Base-by-base conservation (phyloP, 2,113 vertebrate genomes). In the Nerophis ophidion region DNA sequence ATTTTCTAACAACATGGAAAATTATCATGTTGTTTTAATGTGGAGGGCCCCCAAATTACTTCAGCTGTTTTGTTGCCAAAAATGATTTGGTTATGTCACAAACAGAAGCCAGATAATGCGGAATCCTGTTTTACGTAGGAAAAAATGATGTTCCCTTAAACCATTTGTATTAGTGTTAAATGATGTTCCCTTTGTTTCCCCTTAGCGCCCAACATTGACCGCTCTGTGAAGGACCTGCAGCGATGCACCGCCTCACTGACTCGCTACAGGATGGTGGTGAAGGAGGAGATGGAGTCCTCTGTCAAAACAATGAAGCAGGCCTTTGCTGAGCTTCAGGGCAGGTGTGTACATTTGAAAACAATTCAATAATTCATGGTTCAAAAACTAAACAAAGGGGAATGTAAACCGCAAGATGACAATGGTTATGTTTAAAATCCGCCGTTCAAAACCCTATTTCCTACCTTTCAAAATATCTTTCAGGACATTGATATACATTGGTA, bases 211-310 rank as follows among this genome's bases (percentile, higher is more conserved):
- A 98, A 91, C 68, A 94, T 98, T 2, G 95, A 98, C 70, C 96
- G 95, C 63, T 98, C 96, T 0, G 91, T 97, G 79, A 98, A 98
- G 85, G 96, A 98, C 84, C 91, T 98, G 53, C 96, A 98, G 82
- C 88, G 95, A 48, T 98, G 96, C 74, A 93, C 91, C 0, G 95
- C 92, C 1, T 98, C 96, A 0, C 89, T 98, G 73, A 93, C 93
- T 0, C 92, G 96, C n/a, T 98, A 98, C 84, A 91, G 93, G 61
- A 91, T 93, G 19, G 90, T 98, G 74, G 92, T 98, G 60, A 96
- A 95, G 80, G 95, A 97, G 42, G 96, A 98, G 72, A 96, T 97
- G 93, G 95, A 98, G 65, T 85, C 89, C 0, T 98, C 96, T n/a
- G 92, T 98, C 83, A 97, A 95, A 81, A 93, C 84, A 75, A 97